phyloP scores from a whole-genome alignment of 2,797 vertebrate species.

The Harpagifer antarcticus region DNA sequence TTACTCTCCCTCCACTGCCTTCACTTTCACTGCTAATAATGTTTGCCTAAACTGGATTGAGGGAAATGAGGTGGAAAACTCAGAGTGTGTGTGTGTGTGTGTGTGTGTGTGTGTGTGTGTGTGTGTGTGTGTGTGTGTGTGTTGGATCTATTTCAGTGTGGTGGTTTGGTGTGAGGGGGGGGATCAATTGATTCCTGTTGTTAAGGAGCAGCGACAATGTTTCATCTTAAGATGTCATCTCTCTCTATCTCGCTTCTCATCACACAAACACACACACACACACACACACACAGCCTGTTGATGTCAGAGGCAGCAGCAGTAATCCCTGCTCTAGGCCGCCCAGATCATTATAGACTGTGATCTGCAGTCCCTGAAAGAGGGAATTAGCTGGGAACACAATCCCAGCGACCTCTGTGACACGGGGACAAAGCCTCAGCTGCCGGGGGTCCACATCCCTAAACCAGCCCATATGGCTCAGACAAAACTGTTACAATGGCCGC shows the following conservation, averaged over 20 bases:
- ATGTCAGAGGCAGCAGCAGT: constrained; percentile 74
- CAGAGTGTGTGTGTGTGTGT: constrained; percentile 51
- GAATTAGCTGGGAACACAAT: constrained; percentile 93
- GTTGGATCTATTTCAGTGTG: constrained; percentile 55
- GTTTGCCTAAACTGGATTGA: constrained; percentile 91
- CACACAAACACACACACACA: constrained; percentile 35
- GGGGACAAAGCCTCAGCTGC: constrained; percentile 88
- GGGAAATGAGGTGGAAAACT: constrained; percentile 93
- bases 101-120: constrained; percentile 35
- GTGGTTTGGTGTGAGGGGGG: constrained; percentile 44
- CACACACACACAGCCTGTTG: constrained; percentile 64
- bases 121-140: too few relatives aligned
- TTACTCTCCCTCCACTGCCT: constrained; percentile 90
- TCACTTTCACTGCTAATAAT: constrained; percentile 92
- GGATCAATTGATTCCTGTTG: constrained; percentile 78
- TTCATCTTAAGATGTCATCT: constrained; percentile 79
- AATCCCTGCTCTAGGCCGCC: constrained; percentile 82
- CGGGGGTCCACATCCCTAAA: constrained; percentile 85
- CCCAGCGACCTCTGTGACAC: constrained; percentile 87
- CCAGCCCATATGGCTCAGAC: constrained; percentile 86
- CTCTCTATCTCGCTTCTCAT: constrained; percentile 44
- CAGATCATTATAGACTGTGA: constrained; percentile 89
- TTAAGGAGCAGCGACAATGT: constrained; percentile 74
- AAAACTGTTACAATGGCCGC: constrained; percentile 85
- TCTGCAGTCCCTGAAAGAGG: constrained; percentile 88